A percentile compares a stretch with the other conserved stretches of the same genome.
phyloP scores from a whole-genome alignment of 2,888 invertebrate species.

The Dusona sp. region DNA sequence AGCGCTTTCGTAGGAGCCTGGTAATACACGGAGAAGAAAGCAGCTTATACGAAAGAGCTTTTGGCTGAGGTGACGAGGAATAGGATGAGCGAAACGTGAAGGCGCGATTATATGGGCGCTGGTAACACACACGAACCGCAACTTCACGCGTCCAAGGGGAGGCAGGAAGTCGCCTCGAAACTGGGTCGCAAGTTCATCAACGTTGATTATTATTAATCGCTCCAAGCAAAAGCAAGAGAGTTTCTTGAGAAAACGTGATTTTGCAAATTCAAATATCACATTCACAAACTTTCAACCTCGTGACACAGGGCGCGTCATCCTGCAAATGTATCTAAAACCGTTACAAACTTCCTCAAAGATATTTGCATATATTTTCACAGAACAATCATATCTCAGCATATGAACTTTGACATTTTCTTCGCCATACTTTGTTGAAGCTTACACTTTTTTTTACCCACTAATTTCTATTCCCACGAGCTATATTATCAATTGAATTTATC shows the following conservation, averaged over 20 bases:
- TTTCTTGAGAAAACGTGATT: slow-evolving; percentile 34
- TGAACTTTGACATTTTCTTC: slow-evolving; percentile 24
- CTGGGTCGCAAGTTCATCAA: slow-evolving; percentile 82
- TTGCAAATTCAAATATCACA: slow-evolving; percentile 49
- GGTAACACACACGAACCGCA: slow-evolving; percentile 48
- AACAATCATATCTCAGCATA: background rate
- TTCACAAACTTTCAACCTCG: slow-evolving; percentile 14
- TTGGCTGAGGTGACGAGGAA: slow-evolving; percentile 57
- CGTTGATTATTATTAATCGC: slow-evolving; percentile 77
- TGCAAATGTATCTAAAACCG: slow-evolving; percentile 2
- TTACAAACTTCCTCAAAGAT: background rate
- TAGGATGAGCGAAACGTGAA: slow-evolving; percentile 51
- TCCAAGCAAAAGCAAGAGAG: slow-evolving; percentile 13
- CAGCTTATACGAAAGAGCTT: slow-evolving; percentile 23
- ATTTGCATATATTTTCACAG: slow-evolving; percentile 16
- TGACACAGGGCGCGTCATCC: background rate
- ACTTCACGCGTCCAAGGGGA: slow-evolving; percentile 65
- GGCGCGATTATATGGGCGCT: slow-evolving; percentile 55
- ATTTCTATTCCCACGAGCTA: background rate
- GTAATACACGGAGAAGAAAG: slow-evolving; percentile 25
- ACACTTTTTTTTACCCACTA: background rate
- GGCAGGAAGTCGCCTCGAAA: slow-evolving; percentile 74
- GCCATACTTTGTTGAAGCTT: background rate
- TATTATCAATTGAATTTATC: background rate
- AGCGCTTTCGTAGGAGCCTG: slow-evolving; percentile 23